Evolutionary conservation across 2,113 vertebrate genomes (phyloP).

Genomic region (Phylloscopus trochilus): DNA sequence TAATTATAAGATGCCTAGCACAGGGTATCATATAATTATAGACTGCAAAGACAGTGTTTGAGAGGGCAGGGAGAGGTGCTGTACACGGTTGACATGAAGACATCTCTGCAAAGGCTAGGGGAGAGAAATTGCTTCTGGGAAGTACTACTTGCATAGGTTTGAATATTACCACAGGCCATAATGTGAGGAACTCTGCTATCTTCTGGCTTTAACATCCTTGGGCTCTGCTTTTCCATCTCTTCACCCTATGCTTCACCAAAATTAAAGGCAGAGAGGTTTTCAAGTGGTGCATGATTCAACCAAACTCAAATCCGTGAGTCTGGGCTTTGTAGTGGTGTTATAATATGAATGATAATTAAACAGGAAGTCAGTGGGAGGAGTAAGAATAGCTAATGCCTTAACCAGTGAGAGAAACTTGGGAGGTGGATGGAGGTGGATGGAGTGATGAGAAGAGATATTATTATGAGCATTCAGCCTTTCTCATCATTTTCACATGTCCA

Average conservation of each 20-base stretch:
- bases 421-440: not conserved
- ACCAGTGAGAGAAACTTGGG: not conserved
- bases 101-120: not conserved
- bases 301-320: not conserved
- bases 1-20: not conserved
- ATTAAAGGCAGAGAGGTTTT: not conserved
- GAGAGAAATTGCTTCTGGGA: not conserved
- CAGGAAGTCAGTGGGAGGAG: not conserved
- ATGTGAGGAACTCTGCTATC: not conserved
- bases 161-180: too few relatives aligned
- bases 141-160: not conserved
- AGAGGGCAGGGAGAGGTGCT: not conserved
- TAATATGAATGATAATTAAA: not conserved
- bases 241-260: not conserved
- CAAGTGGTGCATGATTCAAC: not conserved
- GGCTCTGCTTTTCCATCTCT: not conserved
- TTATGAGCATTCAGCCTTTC: not conserved
- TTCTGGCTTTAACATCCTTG: not conserved
- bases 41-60: not conserved
- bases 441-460: not conserved
- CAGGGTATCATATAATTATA: not conserved
- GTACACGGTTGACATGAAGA: not conserved
- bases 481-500: not conserved
- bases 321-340: not conserved
- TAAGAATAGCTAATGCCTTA: not conserved